These are phyloP conservation scores for Ceramica pisi DNA, from an alignment of 2,888 invertebrate genomes.

Conservation along the genomic window DNA sequence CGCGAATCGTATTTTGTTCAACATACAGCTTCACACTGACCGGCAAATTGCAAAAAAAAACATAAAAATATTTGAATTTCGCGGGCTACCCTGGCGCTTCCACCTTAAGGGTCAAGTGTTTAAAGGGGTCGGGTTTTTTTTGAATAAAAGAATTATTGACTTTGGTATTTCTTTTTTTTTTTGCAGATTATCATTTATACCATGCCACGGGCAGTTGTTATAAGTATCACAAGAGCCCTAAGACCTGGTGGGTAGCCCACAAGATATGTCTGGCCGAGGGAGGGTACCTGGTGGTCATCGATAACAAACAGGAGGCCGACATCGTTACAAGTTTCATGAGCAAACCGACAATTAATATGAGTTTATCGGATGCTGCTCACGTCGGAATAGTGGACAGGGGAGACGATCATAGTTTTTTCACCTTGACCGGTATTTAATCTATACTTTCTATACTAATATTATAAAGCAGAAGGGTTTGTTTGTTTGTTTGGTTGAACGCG, in stretches of 20 bases:
- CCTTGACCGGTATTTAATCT: background rate
- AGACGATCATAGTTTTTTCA: background rate
- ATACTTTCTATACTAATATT: too few species aligned
- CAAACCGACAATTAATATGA: background rate
- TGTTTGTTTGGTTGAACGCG: too few species aligned
- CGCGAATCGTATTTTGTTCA: too few species aligned
- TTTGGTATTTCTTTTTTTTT: too few species aligned
- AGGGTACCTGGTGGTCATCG: conserved; percentile 25
- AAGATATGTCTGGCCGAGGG: conserved; percentile 32
- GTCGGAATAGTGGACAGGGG: background rate
- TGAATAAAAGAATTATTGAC: too few species aligned
- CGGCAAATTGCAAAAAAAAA: too few species aligned
- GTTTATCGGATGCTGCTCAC: background rate
- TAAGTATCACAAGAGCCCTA: conserved; percentile 13
- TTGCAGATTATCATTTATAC: background rate
- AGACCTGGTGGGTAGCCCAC: background rate
- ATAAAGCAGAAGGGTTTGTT: too few species aligned
- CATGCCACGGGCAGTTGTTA: conserved; percentile 33
- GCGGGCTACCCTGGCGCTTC: too few species aligned
- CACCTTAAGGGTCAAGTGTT: too few species aligned
- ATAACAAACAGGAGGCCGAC: conserved; percentile 16
- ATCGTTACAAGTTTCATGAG: background rate
- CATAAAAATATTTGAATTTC: too few species aligned
- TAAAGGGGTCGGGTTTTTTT: too few species aligned
- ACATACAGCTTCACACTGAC: too few species aligned